A percentile compares a stretch with the other conserved stretches of the same genome.
Conservation (phyloP, 2,113 vertebrate genomes). For the Podarcis raffonei region DNA sequence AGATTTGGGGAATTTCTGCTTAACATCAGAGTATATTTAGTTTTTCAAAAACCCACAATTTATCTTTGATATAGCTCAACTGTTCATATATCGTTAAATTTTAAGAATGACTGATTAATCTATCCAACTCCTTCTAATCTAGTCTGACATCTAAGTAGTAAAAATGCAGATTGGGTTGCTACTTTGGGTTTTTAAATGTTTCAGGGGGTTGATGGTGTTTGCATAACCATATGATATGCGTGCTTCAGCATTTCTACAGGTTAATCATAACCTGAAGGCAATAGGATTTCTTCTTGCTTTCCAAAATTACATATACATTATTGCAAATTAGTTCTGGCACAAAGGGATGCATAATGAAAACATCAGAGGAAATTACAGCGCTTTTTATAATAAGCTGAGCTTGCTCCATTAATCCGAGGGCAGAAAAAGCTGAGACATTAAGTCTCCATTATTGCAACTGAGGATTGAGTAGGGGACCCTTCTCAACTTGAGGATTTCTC, state of each 20-base stretch:
- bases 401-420: slow-evolving; percentile 74
- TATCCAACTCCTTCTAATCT: slow-evolving; percentile 27
- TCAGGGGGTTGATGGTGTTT: slow-evolving; percentile 41
- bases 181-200: slow-evolving; percentile 49
- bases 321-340: slow-evolving; percentile 73
- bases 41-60: not conserved
- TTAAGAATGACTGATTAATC: slow-evolving; percentile 50
- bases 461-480: slow-evolving; percentile 52
- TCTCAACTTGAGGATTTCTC: slow-evolving; percentile 43
- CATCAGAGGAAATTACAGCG: slow-evolving; percentile 71
- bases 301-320: slow-evolving; percentile 71
- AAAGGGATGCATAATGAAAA: slow-evolving; percentile 75
- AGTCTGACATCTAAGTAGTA: slow-evolving; percentile 31
- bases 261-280: slow-evolving; percentile 69
- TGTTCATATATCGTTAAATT: slow-evolving; percentile 29
- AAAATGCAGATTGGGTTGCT: slow-evolving; percentile 41
- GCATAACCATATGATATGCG: slow-evolving; percentile 54
- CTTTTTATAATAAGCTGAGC: slow-evolving; percentile 63
- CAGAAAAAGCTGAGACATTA: slow-evolving; percentile 68
- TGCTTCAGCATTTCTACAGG: slow-evolving; percentile 64
- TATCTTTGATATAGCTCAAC: slow-evolving; percentile 5
- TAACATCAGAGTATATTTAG: not conserved
- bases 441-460: slow-evolving; percentile 51
- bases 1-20: not conserved
- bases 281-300: slow-evolving; percentile 68